phyloP scores from a whole-genome alignment of 2,888 invertebrate species.

The Oscheius sp. region DNA sequence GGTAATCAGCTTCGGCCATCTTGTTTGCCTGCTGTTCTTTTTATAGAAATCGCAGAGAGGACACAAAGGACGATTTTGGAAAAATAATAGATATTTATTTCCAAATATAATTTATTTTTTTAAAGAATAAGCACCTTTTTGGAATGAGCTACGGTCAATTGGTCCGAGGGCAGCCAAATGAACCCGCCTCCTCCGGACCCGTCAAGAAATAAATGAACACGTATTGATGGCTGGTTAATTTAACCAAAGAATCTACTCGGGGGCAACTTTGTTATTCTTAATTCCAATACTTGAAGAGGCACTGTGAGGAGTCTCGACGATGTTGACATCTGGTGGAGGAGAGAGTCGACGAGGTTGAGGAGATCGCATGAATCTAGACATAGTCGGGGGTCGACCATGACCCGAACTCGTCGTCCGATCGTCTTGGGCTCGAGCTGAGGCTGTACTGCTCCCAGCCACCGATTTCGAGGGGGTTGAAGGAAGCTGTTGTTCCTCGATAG shows the following conservation, averaged over 20 bases:
- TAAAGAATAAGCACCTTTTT: constrained; percentile 2
- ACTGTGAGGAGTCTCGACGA: constrained; percentile 11
- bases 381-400: constrained; percentile 12
- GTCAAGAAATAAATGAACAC: background rate
- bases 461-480: constrained; percentile 26
- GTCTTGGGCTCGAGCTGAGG: constrained; percentile 2
- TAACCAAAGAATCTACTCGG: constrained; percentile 24
- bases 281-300: background rate
- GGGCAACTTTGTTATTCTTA: constrained; percentile 32
- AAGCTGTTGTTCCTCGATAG: constrained; percentile 10
- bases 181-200: background rate
- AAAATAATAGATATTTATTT: background rate
- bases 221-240: constrained; percentile 13
- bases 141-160: background rate
- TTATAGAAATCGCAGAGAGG: background rate
- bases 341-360: constrained; percentile 16
- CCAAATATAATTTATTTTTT: background rate
- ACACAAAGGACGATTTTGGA: background rate
- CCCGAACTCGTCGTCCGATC: background rate
- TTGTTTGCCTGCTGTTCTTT: background rate
- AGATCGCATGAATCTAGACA: constrained; percentile 14
- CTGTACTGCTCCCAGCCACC: background rate
- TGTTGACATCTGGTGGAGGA: constrained; percentile 25
- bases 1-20: background rate
- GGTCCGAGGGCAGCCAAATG: background rate